Base-by-base conservation (phyloP, 2,113 vertebrate genomes). In the Candoia aspera region DNA sequence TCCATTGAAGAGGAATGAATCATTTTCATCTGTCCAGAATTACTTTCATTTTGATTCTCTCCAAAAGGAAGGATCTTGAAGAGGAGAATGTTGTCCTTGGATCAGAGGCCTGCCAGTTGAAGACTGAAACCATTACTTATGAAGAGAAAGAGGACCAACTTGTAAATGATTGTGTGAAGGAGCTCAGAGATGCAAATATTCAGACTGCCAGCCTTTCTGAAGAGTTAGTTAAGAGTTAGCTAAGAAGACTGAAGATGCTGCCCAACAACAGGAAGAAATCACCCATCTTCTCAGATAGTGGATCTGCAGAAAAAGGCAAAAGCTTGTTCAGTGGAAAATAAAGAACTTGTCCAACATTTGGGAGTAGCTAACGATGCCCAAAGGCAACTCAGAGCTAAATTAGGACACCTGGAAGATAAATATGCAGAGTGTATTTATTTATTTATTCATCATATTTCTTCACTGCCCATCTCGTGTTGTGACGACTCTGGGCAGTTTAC, bases 261-360 rank as follows among this genome's bases (percentile, higher is more conserved):
- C 99, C 87, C 98, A 98, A 3, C 99, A 99, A 95, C 99, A 99
- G 92, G 99, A 99, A 95, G 99, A 99, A 96, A 99, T 99, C 97
- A 99, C 99, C 8, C 99, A 99, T 95, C 98, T 99, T 79, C 99
- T 1, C 99, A 99, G 94, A 99, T 99, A 26, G 99, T 99, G 0
- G 99, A 99, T 94, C 96, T 99, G 91, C 99, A 99, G 98, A 99
- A 99, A 96, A 99, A 99, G 96, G 98, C 98, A 49, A 99, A 99
- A 97, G 97, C 98, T 95, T 99, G 98, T 91, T 97, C 99, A 0
- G 98, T 99, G 93, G 99, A 99, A 97, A 99, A 99, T 92, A 98
- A 99, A 90, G 99, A 99, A 90, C 98, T 99, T 57, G 98, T 98
- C 54, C 99, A 99, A 96, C 99, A 99, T 95, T 93, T 99, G 93